Evolutionary conservation across 2,888 invertebrate genomes (phyloP).

Genomic region (Drosophila robusta): DNA sequence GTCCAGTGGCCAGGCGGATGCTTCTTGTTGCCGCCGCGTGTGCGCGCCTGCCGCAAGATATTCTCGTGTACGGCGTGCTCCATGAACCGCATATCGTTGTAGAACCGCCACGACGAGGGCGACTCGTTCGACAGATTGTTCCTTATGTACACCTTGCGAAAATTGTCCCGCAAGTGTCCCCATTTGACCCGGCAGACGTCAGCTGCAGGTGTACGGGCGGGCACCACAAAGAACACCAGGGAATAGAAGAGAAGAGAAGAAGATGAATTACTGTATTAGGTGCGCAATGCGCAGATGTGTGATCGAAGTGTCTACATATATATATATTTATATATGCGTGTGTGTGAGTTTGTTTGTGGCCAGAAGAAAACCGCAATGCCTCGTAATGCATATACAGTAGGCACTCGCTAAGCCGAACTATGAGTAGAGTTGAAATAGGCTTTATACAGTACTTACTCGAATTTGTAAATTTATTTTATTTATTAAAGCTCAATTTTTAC

Average conservation of each 20-base stretch:
- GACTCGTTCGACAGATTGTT: slow-evolving; percentile 78
- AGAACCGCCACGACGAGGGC: slow-evolving; percentile 80
- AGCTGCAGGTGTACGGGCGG: slow-evolving; percentile 39
- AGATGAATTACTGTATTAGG: slow-evolving; percentile 1
- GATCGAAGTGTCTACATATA: slow-evolving; percentile 7
- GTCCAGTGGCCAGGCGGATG: slow-evolving; percentile 53
- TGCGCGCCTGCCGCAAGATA: slow-evolving; percentile 72
- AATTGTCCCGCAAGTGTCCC: slow-evolving; percentile 80
- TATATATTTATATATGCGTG: background rate
- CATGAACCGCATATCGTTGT: slow-evolving; percentile 81
- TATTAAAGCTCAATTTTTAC: no score
- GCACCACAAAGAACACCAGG: slow-evolving; percentile 3
- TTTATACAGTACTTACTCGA: no score
- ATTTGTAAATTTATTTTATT: no score
- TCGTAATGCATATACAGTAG: slow-evolving; percentile 21
- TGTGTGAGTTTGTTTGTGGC: background rate
- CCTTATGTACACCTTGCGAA: slow-evolving; percentile 80
- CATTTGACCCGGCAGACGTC: slow-evolving; percentile 81
- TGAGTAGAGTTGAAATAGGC: no score
- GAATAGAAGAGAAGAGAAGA: slow-evolving; percentile 2
- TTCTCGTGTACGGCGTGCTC: slow-evolving; percentile 79
- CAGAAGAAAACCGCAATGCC: slow-evolving; percentile 45
- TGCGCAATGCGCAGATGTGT: slow-evolving; percentile 8
- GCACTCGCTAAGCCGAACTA: slow-evolving; percentile 3
- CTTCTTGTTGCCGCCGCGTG: slow-evolving; percentile 54